Evolutionary conservation across 1,140 invertebrate species (phyloP), one percentile per base, ranked within the genome.

Genomic region (Macrotrachela quadricornifera): DNA sequence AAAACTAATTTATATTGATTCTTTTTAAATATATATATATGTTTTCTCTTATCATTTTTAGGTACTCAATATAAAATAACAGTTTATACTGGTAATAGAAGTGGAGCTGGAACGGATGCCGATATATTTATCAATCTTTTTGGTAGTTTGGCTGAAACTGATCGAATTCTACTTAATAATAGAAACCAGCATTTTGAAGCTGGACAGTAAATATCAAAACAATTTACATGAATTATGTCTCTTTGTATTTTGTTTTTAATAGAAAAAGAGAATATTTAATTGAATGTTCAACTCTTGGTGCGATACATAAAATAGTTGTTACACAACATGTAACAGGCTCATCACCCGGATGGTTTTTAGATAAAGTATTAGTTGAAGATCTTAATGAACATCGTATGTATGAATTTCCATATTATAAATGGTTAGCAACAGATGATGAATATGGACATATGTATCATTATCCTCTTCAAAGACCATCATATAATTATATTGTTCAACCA

Each of bases 41-140:
- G n/a, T n/a, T n/a, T n/a, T n/a, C n/a, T n/a, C n/a, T n/a, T n/a
- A n/a, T n/a, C n/a, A n/a, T 53, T 15, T 36, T 10, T 44, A 16
- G 50, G 42, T 13, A 52, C 13, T 40, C 36, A 15, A 42, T 73
- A 72, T 58, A 69, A 68, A 57, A 61, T 73, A 44, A 65, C 62
- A 8, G 65, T 73, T 10, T 71, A 59, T 59, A 73, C 71, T 16
- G 71, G 69, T 0, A 61, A 69, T 49, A 68, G 65, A 44, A 59
- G 60, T 49, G 69, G 66, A 15, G 69, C 70, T 21, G 71, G 65
- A 9, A 72, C 69, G 16, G 70, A 72, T 49, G 62, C 69, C 10
- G 54, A 61, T 1, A 67, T 70, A 17, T 71, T 60, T 51, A 56
- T 69, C 17, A 59, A 64, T n/a, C 46, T 71, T 47, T 61, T 66